phyloP scores from a whole-genome alignment of 2,888 invertebrate genomes.

The Apoderus coryli region DNA sequence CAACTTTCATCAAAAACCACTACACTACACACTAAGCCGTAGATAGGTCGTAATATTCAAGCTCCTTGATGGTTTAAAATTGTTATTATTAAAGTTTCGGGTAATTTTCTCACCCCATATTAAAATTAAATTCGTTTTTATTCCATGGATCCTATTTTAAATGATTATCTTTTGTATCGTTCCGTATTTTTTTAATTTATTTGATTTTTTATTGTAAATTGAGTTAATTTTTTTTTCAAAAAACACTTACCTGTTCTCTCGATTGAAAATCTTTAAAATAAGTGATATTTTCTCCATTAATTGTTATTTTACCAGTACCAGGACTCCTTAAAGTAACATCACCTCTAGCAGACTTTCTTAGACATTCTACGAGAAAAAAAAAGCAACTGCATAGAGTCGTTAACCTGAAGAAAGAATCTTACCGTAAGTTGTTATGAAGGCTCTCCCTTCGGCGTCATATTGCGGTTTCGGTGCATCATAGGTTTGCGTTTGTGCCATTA shows the following conservation, averaged over 20 bases:
- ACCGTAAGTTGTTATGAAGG: constrained; percentile 57
- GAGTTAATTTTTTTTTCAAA: too few species aligned
- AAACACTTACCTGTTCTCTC: constrained; percentile 56
- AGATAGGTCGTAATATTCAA: too few species aligned
- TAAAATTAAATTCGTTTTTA: too few species aligned
- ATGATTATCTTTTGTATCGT: too few species aligned
- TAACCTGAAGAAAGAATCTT: constrained; percentile 18
- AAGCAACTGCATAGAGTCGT: background rate
- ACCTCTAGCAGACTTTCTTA: constrained; percentile 55
- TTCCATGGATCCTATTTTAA: too few species aligned
- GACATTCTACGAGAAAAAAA: background rate
- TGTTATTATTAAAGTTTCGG: too few species aligned
- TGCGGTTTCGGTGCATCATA: constrained; percentile 51
- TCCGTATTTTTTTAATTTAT: too few species aligned
- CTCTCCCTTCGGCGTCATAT: constrained; percentile 54
- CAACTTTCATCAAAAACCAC: too few species aligned
- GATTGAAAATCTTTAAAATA: constrained; percentile 60
- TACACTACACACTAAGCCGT: too few species aligned
- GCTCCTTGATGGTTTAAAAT: too few species aligned
- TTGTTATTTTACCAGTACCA: constrained; percentile 68
- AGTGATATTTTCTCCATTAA: constrained; percentile 65
- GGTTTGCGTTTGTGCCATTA: constrained; percentile 42
- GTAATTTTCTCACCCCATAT: too few species aligned
- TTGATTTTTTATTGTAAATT: too few species aligned
- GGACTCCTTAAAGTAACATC: constrained; percentile 67